These are phyloP conservation scores for Carettochelys insculpta DNA, from an alignment of 2,113 vertebrate species.

Conservation along the genomic window DNA sequence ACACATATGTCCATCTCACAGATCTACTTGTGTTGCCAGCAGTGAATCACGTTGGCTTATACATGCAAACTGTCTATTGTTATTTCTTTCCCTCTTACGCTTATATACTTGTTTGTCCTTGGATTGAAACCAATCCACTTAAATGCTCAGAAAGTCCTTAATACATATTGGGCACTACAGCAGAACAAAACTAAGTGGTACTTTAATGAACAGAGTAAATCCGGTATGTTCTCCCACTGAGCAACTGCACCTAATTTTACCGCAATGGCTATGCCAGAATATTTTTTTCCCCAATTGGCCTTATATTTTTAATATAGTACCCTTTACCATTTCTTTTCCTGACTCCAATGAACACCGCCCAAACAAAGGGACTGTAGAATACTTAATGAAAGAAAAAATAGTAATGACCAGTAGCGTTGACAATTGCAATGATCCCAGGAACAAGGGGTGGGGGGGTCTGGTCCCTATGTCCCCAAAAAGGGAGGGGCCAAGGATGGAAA, in stretches of 20 bases:
- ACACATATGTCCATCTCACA: neutral
- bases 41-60: accelerated
- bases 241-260: neutral
- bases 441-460: no score
- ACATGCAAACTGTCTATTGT: neutral
- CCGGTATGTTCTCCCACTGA: neutral
- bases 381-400: neutral
- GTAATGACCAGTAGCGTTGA: neutral
- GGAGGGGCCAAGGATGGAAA: no score
- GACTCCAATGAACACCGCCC: neutral
- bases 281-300: neutral
- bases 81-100: neutral
- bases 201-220: neutral
- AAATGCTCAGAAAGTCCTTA: neutral
- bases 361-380: neutral
- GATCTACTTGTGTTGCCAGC: accelerated
- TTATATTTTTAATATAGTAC: neutral
- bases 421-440: no score
- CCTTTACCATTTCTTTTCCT: neutral
- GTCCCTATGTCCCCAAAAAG: no score
- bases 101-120: neutral
- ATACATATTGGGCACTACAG: neutral
- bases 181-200: neutral
- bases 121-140: neutral
- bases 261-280: neutral